Percentiles rank a stretch among this genome's conserved stretches.
Conservation (phyloP, 2,888 invertebrate species). For the Dichetophora obliterata region DNA sequence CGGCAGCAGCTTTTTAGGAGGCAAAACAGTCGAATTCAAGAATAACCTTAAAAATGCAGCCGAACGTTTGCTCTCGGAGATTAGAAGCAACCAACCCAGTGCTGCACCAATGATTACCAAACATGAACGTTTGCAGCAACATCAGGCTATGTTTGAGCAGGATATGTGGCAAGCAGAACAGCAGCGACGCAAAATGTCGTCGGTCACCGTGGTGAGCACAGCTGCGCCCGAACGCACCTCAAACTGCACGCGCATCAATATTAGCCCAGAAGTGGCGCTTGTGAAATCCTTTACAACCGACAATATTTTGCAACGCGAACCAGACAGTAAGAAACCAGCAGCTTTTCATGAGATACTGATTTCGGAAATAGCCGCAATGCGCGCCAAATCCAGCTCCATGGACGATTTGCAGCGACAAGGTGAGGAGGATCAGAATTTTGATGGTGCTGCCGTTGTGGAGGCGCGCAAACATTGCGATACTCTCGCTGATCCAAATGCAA, state of each 20-base stretch:
- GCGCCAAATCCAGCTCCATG: slow-evolving; percentile 66
- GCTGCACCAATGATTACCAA: slow-evolving; percentile 58
- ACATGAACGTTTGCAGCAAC: slow-evolving; percentile 62
- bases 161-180: slow-evolving; percentile 51
- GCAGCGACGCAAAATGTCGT: slow-evolving; percentile 8
- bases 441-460: background rate
- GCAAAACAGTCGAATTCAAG: slow-evolving; percentile 66
- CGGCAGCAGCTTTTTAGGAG: slow-evolving; percentile 54
- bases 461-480: slow-evolving; percentile 57
- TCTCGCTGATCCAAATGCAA: slow-evolving; percentile 54
- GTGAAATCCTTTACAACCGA: slow-evolving; percentile 12
- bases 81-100: slow-evolving; percentile 66
- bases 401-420: slow-evolving; percentile 59
- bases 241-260: slow-evolving; percentile 63
- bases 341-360: slow-evolving; percentile 78
- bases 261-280: slow-evolving; percentile 51
- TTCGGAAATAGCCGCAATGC: slow-evolving; percentile 79
- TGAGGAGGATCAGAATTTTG: slow-evolving; percentile 10
- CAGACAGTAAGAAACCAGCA: slow-evolving; percentile 62
- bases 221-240: background rate
- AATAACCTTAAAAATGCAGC: slow-evolving; percentile 69
- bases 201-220: slow-evolving; percentile 51
- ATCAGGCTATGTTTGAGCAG: slow-evolving; percentile 57
- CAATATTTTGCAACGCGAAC: slow-evolving; percentile 42
- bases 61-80: slow-evolving; percentile 68